phyloP scores from a whole-genome alignment of 2,888 invertebrate genomes.

The Latrodectus elegans region DNA sequence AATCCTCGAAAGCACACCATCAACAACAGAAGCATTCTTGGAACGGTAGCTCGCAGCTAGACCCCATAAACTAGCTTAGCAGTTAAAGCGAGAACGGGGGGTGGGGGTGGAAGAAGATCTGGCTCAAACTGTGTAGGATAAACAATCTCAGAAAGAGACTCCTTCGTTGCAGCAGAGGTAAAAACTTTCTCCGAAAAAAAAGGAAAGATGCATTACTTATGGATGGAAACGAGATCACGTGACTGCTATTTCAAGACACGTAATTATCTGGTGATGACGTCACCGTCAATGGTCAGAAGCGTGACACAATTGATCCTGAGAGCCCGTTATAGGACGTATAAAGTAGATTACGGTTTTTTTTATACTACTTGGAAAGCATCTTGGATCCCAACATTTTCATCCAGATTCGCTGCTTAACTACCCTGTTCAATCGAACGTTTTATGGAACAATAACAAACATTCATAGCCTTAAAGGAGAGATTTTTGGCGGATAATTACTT shows the following conservation, averaged over 20 bases:
- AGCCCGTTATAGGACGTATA: conserved; percentile 25
- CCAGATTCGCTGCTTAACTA: neutral
- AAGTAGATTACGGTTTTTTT: conserved; percentile 37
- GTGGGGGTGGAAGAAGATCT: neutral
- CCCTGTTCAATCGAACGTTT: conserved; percentile 7
- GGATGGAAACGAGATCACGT: conserved; percentile 42
- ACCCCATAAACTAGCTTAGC: conserved; percentile 17
- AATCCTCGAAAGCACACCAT: neutral
- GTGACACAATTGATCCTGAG: conserved; percentile 36
- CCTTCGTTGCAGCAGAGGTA: neutral
- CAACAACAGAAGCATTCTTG: neutral
- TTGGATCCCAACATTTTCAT: neutral
- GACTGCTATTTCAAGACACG: conserved; percentile 34
- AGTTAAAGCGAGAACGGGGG: neutral
- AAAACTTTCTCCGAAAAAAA: neutral
- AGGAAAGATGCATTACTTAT: conserved; percentile 43
- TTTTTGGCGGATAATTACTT: neutral
- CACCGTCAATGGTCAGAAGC: conserved; percentile 48
- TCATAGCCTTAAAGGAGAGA: neutral
- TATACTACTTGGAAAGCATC: conserved; percentile 16
- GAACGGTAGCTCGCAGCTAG: neutral
- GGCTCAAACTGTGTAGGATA: neutral
- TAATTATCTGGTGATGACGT: conserved; percentile 54
- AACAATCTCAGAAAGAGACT: conserved; percentile 4
- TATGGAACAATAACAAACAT: conserved; percentile 19